A percentile compares a stretch with the other conserved stretches of the same genome.
These are phyloP conservation scores for Epinephelus awoara DNA, from an alignment of 2,797 vertebrate species.

Conservation along the genomic window DNA sequence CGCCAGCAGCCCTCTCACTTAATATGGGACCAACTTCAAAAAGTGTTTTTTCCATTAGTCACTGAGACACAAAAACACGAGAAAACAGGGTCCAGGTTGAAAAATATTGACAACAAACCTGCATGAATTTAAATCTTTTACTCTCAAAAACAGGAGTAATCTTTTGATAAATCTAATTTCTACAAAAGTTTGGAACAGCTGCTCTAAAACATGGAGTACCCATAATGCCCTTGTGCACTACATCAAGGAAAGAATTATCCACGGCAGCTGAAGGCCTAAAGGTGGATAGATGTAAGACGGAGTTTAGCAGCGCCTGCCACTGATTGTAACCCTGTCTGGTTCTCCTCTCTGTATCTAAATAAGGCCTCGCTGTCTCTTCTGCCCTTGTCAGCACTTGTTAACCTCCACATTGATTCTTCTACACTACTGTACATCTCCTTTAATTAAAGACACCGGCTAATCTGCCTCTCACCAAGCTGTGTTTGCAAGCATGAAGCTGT, in stretches of 20 bases:
- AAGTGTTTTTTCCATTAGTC: neutral
- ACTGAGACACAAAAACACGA: no score
- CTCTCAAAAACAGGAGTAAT: neutral
- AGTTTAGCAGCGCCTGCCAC: slow-evolving; percentile 33
- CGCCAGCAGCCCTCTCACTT: no score
- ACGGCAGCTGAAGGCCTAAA: slow-evolving; percentile 9
- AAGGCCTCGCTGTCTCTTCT: slow-evolving; percentile 62
- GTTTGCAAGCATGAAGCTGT: slow-evolving; percentile 59
- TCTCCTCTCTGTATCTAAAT: slow-evolving; percentile 66
- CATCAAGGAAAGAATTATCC: slow-evolving; percentile 26
- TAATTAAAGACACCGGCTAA: slow-evolving; percentile 78
- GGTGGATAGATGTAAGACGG: slow-evolving; percentile 24
- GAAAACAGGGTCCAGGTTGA: no score
- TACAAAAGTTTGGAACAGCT: slow-evolving; percentile 1
- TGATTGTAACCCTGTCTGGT: slow-evolving; percentile 47
- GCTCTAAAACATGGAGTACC: slow-evolving; percentile 16
- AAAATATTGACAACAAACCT: neutral
- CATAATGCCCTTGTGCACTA: slow-evolving; percentile 24
- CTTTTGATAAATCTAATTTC: slow-evolving; percentile 24
- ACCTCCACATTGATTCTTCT: slow-evolving; percentile 76
- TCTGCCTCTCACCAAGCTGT: slow-evolving; percentile 62
- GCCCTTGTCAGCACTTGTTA: slow-evolving; percentile 80
- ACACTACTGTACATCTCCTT: slow-evolving; percentile 76
- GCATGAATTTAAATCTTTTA: slow-evolving; percentile 1
- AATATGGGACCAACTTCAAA: no score